Base-by-base conservation (phyloP, 1,140 invertebrate species). In the Drosophila novamexicana region DNA sequence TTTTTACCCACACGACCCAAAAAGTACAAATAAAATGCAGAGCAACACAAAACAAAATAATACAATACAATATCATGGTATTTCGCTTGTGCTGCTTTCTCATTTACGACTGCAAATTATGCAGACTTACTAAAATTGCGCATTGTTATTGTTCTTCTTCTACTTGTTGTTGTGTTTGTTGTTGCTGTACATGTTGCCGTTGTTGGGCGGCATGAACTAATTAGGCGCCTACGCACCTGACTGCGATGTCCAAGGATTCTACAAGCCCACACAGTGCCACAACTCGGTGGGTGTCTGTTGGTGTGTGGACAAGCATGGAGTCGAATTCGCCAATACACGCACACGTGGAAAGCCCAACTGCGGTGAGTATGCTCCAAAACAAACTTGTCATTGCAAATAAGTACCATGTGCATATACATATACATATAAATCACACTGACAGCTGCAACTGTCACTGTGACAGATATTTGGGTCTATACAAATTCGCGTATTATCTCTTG, bases 231-330 rank as follows among this genome's bases (percentile, higher is more conserved):
- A 96, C 92, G 95, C 96, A 77, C 97, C 97, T 37, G 94, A 95
- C 77, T 98, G 97, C 93, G 97, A 98, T 93, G 94, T 94, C 40
- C 95, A 96, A 92, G 97, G 97, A 44, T 98, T 96, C 93, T 98
- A 97, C 93, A 94, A 95, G 70, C 94, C 96, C 65, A 95, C 96
- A 61, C 97, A 98, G 90, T 98, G 97, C 92, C 96, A 97, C 93
- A 94, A 94, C 70, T 95, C 96, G 42, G 95, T 96, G 9, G 96
- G 96, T 50, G 95, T 97, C 80, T 98, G 97, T 93, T 98, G 97
- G 97, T 98, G 97, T 93, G 97, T 98, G 49, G 97, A 98, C 93
- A 95, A 96, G 85, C 97, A 98, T 93, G 97, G 97, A 34, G 96
- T 97, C 32, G 97, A 98, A 93, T 95, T 96, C 80, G 95, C 96